A percentile compares a stretch with the other conserved stretches of the same genome.
phyloP scores from a whole-genome alignment of 2,113 vertebrate genomes.

The Podarcis raffonei region DNA sequence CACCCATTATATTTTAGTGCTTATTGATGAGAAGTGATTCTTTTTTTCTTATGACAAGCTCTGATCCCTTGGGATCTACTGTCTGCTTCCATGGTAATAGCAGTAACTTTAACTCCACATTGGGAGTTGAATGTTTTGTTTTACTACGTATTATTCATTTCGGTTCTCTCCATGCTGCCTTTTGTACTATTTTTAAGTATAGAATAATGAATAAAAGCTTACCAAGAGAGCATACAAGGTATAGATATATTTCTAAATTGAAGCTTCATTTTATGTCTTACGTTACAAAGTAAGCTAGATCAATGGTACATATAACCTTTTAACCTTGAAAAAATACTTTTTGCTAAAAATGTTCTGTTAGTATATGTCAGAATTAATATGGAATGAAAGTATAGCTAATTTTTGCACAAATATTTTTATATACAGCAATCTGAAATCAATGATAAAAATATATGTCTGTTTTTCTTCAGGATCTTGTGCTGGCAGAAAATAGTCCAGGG shows the following conservation, averaged over 20 bases:
- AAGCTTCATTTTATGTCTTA: constrained; percentile 25
- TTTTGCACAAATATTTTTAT: not conserved
- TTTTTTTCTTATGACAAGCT: constrained; percentile 16
- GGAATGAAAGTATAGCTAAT: not conserved
- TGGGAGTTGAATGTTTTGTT: constrained; percentile 61
- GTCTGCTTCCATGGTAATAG: constrained; percentile 66
- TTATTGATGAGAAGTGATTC: constrained; percentile 8
- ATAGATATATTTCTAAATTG: not conserved
- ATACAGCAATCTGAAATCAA: not conserved
- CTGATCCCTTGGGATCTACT: constrained; percentile 60
- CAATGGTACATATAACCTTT: constrained; percentile 1
- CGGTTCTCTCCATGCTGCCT: not conserved
- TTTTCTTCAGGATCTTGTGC: constrained; percentile 81
- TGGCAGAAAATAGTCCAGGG: constrained; percentile 91
- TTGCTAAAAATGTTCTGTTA: not conserved
- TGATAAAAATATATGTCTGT: not conserved
- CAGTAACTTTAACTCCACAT: constrained; percentile 67
- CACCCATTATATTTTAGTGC: not conserved
- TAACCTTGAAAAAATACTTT: not conserved
- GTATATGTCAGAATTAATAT: not conserved
- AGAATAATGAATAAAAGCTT: not conserved
- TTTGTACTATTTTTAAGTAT: not conserved
- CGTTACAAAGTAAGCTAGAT: constrained; percentile 2
- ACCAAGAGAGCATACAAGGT: not conserved
- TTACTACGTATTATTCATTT: constrained; percentile 9